A percentile compares a stretch with the other conserved stretches of the same genome.
phyloP scores from a whole-genome alignment of 30 jellyfish, hydroid and myxozoan species.

The Aurelia sp. region DNA sequence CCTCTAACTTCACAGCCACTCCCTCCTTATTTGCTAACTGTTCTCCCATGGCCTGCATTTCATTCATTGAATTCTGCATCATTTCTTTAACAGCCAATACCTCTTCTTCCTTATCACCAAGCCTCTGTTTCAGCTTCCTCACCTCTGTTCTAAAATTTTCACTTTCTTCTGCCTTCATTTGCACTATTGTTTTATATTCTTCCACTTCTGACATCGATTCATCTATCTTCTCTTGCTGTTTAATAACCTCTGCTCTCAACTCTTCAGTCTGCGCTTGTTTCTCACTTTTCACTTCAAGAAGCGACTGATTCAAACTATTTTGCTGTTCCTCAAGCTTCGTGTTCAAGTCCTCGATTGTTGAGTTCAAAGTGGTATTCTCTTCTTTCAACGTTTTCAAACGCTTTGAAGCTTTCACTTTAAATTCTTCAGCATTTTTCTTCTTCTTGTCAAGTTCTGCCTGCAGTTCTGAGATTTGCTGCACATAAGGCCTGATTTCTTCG shows the following conservation, averaged over 20 bases:
- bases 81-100: conserved; percentile 52
- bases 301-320: not conserved
- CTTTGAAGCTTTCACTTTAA: conserved; percentile 30
- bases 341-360: conserved; percentile 23
- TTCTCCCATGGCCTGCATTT: conserved; percentile 46
- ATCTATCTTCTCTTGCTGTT: not conserved
- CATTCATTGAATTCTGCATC: conserved; percentile 45
- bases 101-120: conserved; percentile 66
- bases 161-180: not conserved
- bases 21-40: conserved; percentile 12
- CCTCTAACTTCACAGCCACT: not conserved
- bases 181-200: conserved; percentile 17
- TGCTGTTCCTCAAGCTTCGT: conserved; percentile 31
- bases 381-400: conserved; percentile 25
- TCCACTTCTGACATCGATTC: conserved; percentile 10
- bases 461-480: conserved; percentile 13
- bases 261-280: conserved; percentile 17
- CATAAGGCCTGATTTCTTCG: conserved; percentile 23
- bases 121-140: conserved; percentile 22
- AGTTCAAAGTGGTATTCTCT: conserved; percentile 19
- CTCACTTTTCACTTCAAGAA: conserved; percentile 7
- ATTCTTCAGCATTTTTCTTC: conserved; percentile 26
- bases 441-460: conserved; percentile 41
- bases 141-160: conserved; percentile 3
- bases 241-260: not conserved